Base-by-base conservation (phyloP, 1,140 invertebrate genomes). In the Drosophila kepulauana region DNA sequence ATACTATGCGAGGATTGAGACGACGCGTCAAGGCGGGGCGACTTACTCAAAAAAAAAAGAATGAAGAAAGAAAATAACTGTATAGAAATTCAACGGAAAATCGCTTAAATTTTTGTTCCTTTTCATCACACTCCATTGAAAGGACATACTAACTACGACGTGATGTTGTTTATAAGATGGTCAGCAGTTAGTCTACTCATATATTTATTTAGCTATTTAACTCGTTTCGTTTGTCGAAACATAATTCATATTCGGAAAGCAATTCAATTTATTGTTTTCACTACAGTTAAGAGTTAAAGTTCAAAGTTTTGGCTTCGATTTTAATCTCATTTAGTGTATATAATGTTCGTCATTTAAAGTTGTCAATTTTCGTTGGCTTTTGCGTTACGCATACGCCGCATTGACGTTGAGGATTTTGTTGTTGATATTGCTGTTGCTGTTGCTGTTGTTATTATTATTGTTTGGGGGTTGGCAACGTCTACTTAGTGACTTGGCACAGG, bases 321-420 rank as follows among this genome's bases (percentile, higher is more conserved):
- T 3, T 6, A 1, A 1, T 28, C 10, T 41, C 33, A 28, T 52
- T 3, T 1, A 61, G 56, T 16, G 56, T 51, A 67, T 38, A 20
- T 3, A 15, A 28, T 30, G 13, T 52, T 49, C 25, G 43, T 6
- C 6, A n/a, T n/a, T n/a, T 11, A 10, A n/a, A 1, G 7, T 11
- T 51, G 6, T 15, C 7, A 4, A 45, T 15, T 65, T 65, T 35
- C 2, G 10, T 13, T 66, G 15, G 15, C 10, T 20, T 45, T 74
- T 45, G 15, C 7, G 45, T 81, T 78, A 81, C 82, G 68, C 69
- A 84, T 85, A 81, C 65, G 81, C 33, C 63, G 45, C 38, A 52
- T 82, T 67, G 66, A 51, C 58, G 52, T 28, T 28, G 16, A 38
- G 35, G 41, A 15, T 49, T 58, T 58, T 35, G n/a, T 25, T 25